These are phyloP conservation scores for Pogonocichla stellata DNA, from an alignment of 2,113 vertebrate species.

Conservation along the genomic window DNA sequence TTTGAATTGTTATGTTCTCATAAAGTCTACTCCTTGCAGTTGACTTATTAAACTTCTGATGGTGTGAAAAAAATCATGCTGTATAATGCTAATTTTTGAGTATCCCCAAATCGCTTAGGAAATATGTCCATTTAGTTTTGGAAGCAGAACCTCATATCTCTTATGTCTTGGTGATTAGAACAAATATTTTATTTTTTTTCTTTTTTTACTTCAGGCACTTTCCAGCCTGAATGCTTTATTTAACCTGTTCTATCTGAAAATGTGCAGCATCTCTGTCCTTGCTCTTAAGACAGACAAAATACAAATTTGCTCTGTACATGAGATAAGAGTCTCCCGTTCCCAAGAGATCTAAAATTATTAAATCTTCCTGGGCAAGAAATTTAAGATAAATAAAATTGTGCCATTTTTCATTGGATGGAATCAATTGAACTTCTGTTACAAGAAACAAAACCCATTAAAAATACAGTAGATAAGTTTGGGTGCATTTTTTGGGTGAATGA, in stretches of 20 bases:
- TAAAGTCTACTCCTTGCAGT: not conserved
- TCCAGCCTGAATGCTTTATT: not conserved
- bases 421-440: not conserved
- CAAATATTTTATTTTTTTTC: too few relatives aligned
- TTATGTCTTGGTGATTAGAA: not conserved
- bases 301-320: not conserved
- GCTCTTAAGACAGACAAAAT: not conserved
- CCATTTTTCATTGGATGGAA: not conserved
- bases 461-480: not conserved
- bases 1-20: not conserved
- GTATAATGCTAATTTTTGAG: not conserved
- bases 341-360: not conserved
- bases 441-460: not conserved
- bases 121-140: not conserved
- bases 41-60: not conserved
- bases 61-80: not conserved
- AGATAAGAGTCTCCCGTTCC: not conserved
- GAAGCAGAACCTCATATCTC: not conserved
- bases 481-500: not conserved
- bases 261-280: not conserved
- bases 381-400: not conserved
- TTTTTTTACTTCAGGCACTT: not conserved
- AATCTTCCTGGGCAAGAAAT: not conserved
- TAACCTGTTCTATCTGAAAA: not conserved
- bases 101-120: not conserved